A percentile compares a stretch with the other conserved stretches of the same genome.
Conservation (phyloP, 1,140 invertebrate species). For the Rhyzopertha dominica region DNA sequence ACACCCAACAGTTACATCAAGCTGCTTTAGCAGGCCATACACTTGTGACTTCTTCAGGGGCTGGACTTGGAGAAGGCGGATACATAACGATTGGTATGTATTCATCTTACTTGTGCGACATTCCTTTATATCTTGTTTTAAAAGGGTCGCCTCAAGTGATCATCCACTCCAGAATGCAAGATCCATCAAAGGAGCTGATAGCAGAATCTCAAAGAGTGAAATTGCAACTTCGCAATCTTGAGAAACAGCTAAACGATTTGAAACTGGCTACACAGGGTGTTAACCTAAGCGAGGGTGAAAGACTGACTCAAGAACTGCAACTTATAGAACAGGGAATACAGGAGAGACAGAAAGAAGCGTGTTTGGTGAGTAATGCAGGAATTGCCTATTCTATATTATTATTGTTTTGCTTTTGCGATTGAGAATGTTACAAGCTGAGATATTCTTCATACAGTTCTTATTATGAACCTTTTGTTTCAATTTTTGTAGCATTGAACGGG, state of each 20-base stretch:
- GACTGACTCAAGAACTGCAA: constrained; percentile 58
- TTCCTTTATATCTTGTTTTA: too few relatives aligned
- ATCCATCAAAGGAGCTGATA: constrained; percentile 46
- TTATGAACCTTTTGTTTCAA: constrained; percentile 16
- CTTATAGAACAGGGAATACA: constrained; percentile 63
- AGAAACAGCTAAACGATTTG: constrained; percentile 61
- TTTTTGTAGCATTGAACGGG: too few relatives aligned
- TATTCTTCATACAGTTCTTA: constrained; percentile 7
- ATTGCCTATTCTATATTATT: too few relatives aligned
- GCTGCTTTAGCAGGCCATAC: constrained; percentile 12
- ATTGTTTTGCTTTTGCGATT: too few relatives aligned
- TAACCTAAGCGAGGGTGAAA: constrained; percentile 52
- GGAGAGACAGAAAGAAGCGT: constrained; percentile 61
- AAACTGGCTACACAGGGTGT: constrained; percentile 51
- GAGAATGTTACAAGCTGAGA: too few relatives aligned
- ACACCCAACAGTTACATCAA: constrained; percentile 44
- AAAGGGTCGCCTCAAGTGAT: constrained; percentile 45
- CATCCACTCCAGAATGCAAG: constrained; percentile 37
- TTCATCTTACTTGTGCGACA: too few relatives aligned
- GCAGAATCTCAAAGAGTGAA: constrained; percentile 60
- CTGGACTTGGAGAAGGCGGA: constrained; percentile 44
- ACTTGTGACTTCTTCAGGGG: constrained; percentile 16
- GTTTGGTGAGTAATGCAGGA: constrained; percentile 45
- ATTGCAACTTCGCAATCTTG: constrained; percentile 58
- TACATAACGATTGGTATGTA: constrained; percentile 48